These are phyloP conservation scores for Pecten maximus DNA, from an alignment of 2,888 invertebrate genomes.

Conservation along the genomic window DNA sequence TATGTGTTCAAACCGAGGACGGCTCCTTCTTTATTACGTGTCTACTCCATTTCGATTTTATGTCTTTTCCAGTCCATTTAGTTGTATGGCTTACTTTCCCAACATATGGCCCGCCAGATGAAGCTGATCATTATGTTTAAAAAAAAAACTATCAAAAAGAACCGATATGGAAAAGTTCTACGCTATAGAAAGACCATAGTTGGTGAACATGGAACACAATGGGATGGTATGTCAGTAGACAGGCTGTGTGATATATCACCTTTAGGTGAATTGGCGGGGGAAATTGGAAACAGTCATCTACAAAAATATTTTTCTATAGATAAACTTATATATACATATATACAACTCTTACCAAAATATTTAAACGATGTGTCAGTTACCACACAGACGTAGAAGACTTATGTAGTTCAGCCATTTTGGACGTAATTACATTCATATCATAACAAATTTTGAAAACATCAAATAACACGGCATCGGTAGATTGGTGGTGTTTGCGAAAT, in stretches of 20 bases:
- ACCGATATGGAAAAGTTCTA: background rate
- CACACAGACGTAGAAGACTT: background rate
- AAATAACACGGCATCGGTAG: background rate
- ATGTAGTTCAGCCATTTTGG: background rate
- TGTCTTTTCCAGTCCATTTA: constrained; percentile 7
- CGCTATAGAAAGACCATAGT: background rate
- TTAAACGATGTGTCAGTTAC: constrained; percentile 17
- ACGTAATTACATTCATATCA: background rate
- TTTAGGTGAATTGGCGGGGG: background rate
- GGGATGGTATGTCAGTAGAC: background rate
- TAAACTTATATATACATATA: constrained; percentile 6
- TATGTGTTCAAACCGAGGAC: background rate
- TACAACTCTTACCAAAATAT: background rate
- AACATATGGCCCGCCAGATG: constrained; percentile 30
- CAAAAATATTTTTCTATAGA: background rate
- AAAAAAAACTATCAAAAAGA: background rate
- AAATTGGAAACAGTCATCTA: background rate
- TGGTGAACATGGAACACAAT: background rate
- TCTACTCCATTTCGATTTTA: constrained; percentile 25
- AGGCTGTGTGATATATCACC: background rate
- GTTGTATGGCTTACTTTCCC: background rate
- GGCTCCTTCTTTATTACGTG: background rate
- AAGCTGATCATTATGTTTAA: constrained; percentile 28
- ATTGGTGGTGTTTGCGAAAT: background rate
- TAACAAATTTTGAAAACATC: background rate